Conservation (phyloP, 2,888 invertebrate species). For the Lissocephala sabroskyi region DNA sequence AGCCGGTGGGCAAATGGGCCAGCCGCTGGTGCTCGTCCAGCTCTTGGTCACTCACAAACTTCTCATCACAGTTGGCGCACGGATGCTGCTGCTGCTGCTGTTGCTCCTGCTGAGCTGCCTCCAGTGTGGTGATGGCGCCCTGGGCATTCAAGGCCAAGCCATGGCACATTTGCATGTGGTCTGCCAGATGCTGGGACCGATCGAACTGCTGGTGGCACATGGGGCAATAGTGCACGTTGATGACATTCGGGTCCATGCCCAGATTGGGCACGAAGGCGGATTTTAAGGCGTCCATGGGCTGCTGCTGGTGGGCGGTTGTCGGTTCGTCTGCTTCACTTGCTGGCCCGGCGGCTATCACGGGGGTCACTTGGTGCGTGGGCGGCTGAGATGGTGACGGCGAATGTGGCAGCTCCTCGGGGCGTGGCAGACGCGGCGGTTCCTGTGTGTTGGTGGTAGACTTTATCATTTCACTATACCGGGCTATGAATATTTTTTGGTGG, state of each 20-base stretch:
- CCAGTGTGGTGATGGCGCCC: slow-evolving; percentile 41
- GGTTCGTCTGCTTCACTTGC: too few relatives aligned
- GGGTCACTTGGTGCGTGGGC: slow-evolving; percentile 43
- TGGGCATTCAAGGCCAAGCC: slow-evolving; percentile 51
- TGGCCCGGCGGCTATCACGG: slow-evolving; percentile 41
- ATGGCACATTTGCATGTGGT: slow-evolving; percentile 70
- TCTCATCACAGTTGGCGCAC: slow-evolving; percentile 70
- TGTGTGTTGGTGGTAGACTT: slow-evolving; percentile 69
- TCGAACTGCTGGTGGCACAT: slow-evolving; percentile 71
- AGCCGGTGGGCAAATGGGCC: slow-evolving; percentile 65
- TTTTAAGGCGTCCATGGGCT: slow-evolving; percentile 67
- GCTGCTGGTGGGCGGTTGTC: too few relatives aligned
- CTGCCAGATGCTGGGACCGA: slow-evolving; percentile 62
- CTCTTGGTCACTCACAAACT: slow-evolving; percentile 65
- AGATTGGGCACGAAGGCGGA: slow-evolving; percentile 70
- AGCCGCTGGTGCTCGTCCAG: slow-evolving; percentile 68
- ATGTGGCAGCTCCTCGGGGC: slow-evolving; percentile 53
- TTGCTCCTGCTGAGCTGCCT: slow-evolving; percentile 43
- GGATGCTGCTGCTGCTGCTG: slow-evolving; percentile 51
- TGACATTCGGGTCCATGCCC: slow-evolving; percentile 66
- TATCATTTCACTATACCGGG: slow-evolving; percentile 55
- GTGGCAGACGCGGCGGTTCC: slow-evolving; percentile 70
- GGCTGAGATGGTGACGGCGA: slow-evolving; percentile 36
- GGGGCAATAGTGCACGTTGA: slow-evolving; percentile 64
- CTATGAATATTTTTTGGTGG: background rate